Evolutionary conservation across 2,888 invertebrate species (phyloP).

Genomic region (Melanchra persicariae): DNA sequence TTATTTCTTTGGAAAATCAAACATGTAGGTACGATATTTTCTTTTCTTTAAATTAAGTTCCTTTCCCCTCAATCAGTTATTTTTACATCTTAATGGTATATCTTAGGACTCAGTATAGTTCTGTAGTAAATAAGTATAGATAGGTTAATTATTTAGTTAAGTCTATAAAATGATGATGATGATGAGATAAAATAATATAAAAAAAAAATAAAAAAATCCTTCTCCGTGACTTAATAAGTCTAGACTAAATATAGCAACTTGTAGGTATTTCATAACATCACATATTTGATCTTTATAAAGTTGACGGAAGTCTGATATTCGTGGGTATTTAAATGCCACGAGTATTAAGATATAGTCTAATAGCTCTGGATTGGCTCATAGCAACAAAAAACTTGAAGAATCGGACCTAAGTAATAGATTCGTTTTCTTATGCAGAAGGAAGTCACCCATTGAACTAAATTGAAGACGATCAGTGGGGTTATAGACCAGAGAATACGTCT

Average conservation of each 20-base stretch:
- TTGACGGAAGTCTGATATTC: not conserved
- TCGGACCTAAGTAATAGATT: not conserved
- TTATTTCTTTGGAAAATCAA: not conserved
- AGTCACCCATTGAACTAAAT: conserved; percentile 79
- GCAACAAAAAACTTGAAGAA: conserved; percentile 21
- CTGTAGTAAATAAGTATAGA: too few species aligned
- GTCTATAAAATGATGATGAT: not conserved
- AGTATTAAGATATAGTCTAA: conserved; percentile 1
- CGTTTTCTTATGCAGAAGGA: conserved; percentile 71
- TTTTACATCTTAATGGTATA: too few species aligned
- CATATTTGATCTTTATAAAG: not conserved
- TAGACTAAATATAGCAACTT: not conserved
- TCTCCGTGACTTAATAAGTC: not conserved
- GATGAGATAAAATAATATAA: not conserved
- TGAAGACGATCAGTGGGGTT: conserved; percentile 73
- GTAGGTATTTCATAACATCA: not conserved
- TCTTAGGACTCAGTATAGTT: too few species aligned
- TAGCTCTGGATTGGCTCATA: not conserved
- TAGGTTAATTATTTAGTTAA: too few species aligned
- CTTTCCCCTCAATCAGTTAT: too few species aligned
- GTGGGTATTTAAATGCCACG: not conserved
- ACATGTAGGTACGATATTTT: too few species aligned
- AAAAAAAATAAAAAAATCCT: conserved; percentile 3
- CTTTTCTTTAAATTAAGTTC: too few species aligned
- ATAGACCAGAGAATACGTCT: conserved; percentile 17